phyloP scores from a whole-genome alignment of 2,888 invertebrate species.

The Philereme transversata region DNA sequence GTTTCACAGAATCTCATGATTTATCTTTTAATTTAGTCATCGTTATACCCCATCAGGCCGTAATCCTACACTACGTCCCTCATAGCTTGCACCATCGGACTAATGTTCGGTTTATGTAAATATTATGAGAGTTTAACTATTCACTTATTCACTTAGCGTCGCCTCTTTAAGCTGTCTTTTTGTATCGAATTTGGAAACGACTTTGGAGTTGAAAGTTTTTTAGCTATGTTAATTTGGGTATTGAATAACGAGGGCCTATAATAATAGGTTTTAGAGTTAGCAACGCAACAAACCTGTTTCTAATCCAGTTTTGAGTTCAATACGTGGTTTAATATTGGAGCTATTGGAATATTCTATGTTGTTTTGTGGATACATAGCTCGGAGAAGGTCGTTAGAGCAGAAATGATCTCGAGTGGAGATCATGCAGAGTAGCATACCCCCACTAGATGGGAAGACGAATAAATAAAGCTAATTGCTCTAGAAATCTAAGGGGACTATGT shows the following conservation, averaged over 20 bases:
- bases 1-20: constrained; percentile 21
- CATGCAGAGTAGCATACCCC: too few species aligned
- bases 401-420: too few species aligned
- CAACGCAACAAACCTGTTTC: not conserved
- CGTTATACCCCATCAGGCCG: constrained; percentile 31
- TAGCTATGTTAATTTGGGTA: constrained; percentile 36
- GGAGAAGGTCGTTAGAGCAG: too few species aligned
- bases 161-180: constrained; percentile 69
- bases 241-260: constrained; percentile 5
- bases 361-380: too few species aligned
- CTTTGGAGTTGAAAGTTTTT: constrained; percentile 46
- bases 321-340: too few species aligned
- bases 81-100: constrained; percentile 55
- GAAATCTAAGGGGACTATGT: too few species aligned
- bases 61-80: constrained; percentile 41
- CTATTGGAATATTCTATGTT: too few species aligned
- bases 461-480: too few species aligned
- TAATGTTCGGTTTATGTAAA: constrained; percentile 82
- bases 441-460: too few species aligned
- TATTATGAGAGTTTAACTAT: constrained; percentile 82
- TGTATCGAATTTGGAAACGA: constrained; percentile 56
- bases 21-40: constrained; percentile 27
- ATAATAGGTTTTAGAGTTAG: constrained; percentile 1
- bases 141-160: constrained; percentile 81
- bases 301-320: too few species aligned